Evolutionary conservation across 2,113 vertebrate species (phyloP).

Genomic region (Hippotragus niger): DNA sequence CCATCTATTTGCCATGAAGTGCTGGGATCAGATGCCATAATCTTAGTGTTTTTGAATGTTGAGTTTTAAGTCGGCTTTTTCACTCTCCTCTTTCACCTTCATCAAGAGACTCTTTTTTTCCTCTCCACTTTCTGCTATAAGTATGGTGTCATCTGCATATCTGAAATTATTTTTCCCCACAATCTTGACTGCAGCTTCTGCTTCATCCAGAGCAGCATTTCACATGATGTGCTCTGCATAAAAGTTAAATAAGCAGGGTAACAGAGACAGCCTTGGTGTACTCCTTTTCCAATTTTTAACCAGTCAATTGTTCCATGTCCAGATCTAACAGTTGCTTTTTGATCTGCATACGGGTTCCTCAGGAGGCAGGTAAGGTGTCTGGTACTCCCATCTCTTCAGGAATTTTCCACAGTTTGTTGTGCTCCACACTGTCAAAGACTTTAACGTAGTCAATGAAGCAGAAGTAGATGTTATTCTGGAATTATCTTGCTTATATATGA

Average conservation of each 20-base stretch:
- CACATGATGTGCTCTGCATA: background rate
- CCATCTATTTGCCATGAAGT: background rate
- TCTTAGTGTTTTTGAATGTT: background rate
- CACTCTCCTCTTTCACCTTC: background rate
- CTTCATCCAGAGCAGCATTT: background rate
- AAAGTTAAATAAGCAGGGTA: background rate
- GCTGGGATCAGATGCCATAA: background rate
- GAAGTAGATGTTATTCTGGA: background rate
- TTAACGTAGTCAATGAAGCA: background rate
- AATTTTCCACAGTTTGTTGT: background rate
- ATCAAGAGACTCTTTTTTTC: background rate
- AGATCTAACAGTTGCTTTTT: background rate
- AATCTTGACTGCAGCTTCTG: background rate
- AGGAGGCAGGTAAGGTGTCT: background rate
- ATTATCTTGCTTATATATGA: background rate
- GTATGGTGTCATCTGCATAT: background rate
- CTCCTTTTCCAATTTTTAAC: background rate
- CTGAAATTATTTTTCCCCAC: background rate
- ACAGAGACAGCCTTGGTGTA: background rate
- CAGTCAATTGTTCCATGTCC: background rate
- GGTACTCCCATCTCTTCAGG: background rate
- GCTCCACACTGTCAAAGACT: background rate
- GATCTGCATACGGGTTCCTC: background rate
- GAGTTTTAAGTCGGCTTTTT: background rate
- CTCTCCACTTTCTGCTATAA: background rate